Evolutionary conservation across 1,140 invertebrate genomes (phyloP).

Genomic region (Euwallacea fornicatus): DNA sequence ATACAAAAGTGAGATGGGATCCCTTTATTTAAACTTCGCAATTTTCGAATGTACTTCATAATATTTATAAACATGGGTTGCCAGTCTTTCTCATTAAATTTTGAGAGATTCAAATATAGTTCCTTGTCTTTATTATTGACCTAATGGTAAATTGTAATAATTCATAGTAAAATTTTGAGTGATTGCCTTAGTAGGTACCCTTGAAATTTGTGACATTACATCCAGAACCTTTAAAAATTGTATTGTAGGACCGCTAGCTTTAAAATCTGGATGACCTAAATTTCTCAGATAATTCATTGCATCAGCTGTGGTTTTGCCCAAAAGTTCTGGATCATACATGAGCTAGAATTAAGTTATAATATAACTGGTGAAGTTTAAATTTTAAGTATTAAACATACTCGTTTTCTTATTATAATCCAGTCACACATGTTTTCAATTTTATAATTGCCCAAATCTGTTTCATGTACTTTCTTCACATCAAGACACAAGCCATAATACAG

Average conservation of each 20-base stretch:
- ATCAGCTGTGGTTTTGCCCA: conserved; percentile 21
- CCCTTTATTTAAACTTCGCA: conserved; percentile 3
- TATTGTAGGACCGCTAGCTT: conserved; percentile 10
- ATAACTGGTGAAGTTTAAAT: neutral
- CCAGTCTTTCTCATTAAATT: conserved; percentile 14
- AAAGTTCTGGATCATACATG: conserved; percentile 10
- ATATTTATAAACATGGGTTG: conserved; percentile 13
- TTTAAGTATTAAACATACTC: conserved; percentile 14
- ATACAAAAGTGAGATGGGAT: neutral
- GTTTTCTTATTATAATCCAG: conserved; percentile 31
- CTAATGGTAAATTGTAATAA: neutral
- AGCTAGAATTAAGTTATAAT: conserved; percentile 18
- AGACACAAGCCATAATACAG: conserved; percentile 5
- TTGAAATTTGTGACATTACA: conserved; percentile 18
- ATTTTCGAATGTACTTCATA: neutral
- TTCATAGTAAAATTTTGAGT: neutral
- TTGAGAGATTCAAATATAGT: conserved; percentile 3
- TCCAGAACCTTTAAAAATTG: conserved; percentile 26
- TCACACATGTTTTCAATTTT: conserved; percentile 6
- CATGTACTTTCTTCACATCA: conserved; percentile 12
- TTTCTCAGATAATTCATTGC: conserved; percentile 26
- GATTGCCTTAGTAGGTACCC: neutral
- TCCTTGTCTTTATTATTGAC: neutral
- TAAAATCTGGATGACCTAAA: conserved; percentile 18
- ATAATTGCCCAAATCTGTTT: conserved; percentile 9